phyloP scores from a whole-genome alignment of 2,113 vertebrate species.

The Neodontobutis hainanensis region DNA sequence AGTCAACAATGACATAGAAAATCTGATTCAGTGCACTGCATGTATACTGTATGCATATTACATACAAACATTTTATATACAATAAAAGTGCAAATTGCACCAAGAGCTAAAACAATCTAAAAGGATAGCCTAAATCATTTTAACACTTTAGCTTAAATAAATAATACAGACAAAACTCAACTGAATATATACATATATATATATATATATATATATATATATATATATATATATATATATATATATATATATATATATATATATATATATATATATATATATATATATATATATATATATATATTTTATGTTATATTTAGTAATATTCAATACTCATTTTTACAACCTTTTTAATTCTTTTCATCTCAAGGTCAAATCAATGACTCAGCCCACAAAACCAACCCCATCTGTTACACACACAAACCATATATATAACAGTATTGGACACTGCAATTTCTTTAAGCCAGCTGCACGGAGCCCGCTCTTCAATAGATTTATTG shows the following conservation, averaged over 20 bases:
- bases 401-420: slow-evolving; percentile 67
- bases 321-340: slow-evolving; percentile 4
- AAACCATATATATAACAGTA: slow-evolving; percentile 22
- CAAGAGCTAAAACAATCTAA: too few species aligned
- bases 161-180: too few species aligned
- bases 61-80: too few species aligned
- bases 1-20: too few species aligned
- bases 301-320: not conserved
- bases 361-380: slow-evolving; percentile 72
- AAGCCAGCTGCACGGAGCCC: slow-evolving; percentile 50
- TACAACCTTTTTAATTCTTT: slow-evolving; percentile 6
- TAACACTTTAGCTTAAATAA: too few species aligned
- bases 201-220: slow-evolving; percentile 1
- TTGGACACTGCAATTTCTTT: slow-evolving; percentile 11
- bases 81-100: too few species aligned
- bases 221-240: not conserved
- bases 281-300: slow-evolving; percentile 1
- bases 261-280: not conserved
- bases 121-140: too few species aligned
- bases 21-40: too few species aligned
- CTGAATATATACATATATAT: not conserved
- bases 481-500: slow-evolving; percentile 59
- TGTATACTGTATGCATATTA: too few species aligned
- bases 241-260: slow-evolving; percentile 1
- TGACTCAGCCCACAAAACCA: slow-evolving; percentile 49